A percentile compares a stretch with the other conserved stretches of the same genome.
Evolutionary conservation across 1,140 invertebrate species (phyloP).

Genomic region (Maniola jurtina): DNA sequence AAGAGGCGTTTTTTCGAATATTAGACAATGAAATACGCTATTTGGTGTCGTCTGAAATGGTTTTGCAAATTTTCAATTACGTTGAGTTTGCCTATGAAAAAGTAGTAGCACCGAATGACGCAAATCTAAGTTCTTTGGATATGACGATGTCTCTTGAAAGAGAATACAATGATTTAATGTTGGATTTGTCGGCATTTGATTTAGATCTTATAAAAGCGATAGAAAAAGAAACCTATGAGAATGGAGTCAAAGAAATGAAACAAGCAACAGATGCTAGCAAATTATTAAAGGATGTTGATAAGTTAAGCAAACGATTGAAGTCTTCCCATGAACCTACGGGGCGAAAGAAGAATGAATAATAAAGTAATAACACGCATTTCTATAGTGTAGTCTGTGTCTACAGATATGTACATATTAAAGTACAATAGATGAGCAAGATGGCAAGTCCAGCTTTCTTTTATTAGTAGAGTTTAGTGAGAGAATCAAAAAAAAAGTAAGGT

Average conservation of each 20-base stretch:
- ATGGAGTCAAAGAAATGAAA: slow-evolving; percentile 77
- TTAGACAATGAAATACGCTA: slow-evolving; percentile 56
- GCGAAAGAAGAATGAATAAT: slow-evolving; percentile 23
- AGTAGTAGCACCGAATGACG: slow-evolving; percentile 79
- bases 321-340: slow-evolving; percentile 74
- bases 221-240: slow-evolving; percentile 80
- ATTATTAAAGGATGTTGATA: slow-evolving; percentile 79
- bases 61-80: slow-evolving; percentile 80
- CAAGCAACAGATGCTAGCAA: slow-evolving; percentile 79
- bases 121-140: slow-evolving; percentile 77
- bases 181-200: slow-evolving; percentile 80
- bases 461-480: no score
- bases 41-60: slow-evolving; percentile 79
- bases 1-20: slow-evolving; percentile 57
- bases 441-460: no score
- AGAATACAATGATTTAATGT: slow-evolving; percentile 79
- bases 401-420: no score
- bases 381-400: no score
- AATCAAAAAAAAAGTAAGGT: no score
- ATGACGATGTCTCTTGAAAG: slow-evolving; percentile 82
- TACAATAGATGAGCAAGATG: no score
- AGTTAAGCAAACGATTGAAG: slow-evolving; percentile 72
- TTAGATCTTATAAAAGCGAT: slow-evolving; percentile 77
- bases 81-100: slow-evolving; percentile 83
- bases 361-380: neutral